Evolutionary conservation across 2,113 vertebrate genomes (phyloP).

Genomic region (Cottus gobio): DNA sequence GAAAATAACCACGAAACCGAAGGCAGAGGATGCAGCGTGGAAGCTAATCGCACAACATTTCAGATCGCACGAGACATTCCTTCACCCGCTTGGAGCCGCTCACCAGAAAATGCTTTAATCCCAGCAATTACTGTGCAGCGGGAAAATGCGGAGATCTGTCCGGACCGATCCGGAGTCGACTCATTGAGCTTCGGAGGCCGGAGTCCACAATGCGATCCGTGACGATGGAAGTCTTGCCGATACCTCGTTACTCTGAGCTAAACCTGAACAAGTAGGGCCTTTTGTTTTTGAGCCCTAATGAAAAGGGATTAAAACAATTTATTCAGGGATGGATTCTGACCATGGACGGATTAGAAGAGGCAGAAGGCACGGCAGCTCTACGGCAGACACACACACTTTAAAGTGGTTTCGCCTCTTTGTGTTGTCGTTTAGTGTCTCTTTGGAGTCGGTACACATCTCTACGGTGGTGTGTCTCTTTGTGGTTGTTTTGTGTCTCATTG

Average conservation of each 20-base stretch:
- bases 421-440: too few relatives aligned
- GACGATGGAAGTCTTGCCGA: not conserved
- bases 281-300: not conserved
- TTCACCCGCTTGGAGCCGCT: constrained; percentile 12
- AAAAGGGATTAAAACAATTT: not conserved
- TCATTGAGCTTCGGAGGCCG: not conserved
- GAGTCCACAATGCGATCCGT: not conserved
- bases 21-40: constrained; percentile 13
- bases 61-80: constrained; percentile 19
- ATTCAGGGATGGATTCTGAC: not conserved
- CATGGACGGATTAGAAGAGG: too few relatives aligned
- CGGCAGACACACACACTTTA: too few relatives aligned
- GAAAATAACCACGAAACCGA: constrained; percentile 41
- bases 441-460: too few relatives aligned
- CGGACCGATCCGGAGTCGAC: not conserved
- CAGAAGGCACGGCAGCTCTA: too few relatives aligned
- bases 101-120: constrained; percentile 46
- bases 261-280: not conserved
- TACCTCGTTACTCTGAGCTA: not conserved
- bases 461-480: too few relatives aligned
- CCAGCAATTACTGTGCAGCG: constrained; percentile 34
- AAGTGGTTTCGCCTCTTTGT: too few relatives aligned
- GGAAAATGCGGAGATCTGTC: constrained; percentile 20
- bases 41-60: constrained; percentile 37
- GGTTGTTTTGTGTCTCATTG: too few relatives aligned